These are phyloP conservation scores for Prochilodus magdalenae DNA, from an alignment of 2,113 vertebrate species.

Conservation along the genomic window DNA sequence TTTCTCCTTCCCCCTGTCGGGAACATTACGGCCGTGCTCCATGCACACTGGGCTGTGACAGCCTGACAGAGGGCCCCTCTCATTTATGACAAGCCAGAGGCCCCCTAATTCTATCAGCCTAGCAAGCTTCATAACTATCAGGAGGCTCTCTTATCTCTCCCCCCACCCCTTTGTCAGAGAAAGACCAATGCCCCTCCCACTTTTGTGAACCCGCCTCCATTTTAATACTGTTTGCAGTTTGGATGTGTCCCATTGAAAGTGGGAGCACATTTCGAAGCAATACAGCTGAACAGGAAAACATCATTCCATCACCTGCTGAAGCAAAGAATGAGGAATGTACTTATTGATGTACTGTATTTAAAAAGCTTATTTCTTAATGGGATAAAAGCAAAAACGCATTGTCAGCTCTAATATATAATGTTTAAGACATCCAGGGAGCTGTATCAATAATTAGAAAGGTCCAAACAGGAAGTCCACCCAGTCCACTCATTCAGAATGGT, in stretches of 20 bases:
- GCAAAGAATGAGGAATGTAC: neutral
- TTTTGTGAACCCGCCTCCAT: neutral
- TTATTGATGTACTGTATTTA: no score
- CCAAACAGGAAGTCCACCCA: no score
- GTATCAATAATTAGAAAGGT: no score
- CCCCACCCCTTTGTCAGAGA: slow-evolving; percentile 12
- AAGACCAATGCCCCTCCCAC: neutral
- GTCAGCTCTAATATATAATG: neutral
- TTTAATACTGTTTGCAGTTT: neutral
- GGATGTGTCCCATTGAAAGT: neutral
- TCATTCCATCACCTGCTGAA: neutral
- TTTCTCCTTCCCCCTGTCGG: slow-evolving; percentile 6
- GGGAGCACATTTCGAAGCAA: no score
- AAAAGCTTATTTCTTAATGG: neutral
- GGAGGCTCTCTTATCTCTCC: neutral
- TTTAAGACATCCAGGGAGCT: no score
- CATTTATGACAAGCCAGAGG: neutral
- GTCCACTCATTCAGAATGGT: no score
- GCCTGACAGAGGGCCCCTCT: neutral
- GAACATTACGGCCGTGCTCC: neutral
- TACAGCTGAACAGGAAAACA: neutral
- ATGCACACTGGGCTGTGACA: neutral
- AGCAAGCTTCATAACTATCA: slow-evolving; percentile 41
- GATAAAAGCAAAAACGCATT: neutral
- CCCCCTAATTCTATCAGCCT: slow-evolving; percentile 42